Conservation (phyloP, 2,888 invertebrate species). For the Pasiphila rectangulata region DNA sequence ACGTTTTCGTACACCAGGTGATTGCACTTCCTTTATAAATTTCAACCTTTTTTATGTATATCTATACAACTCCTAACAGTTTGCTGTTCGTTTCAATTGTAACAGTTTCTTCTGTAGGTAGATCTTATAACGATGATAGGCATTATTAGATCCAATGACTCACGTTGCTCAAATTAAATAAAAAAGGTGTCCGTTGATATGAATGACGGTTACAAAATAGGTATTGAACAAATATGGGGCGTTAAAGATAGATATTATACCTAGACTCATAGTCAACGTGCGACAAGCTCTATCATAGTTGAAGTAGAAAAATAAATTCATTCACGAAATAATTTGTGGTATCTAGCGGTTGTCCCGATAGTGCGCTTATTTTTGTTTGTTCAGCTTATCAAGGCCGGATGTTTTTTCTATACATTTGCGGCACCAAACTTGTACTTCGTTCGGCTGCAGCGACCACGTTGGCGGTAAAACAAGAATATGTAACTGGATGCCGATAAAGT, state of each 20-base stretch:
- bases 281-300: slow-evolving; percentile 39
- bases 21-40: slow-evolving; percentile 35
- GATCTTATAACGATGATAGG: not conserved
- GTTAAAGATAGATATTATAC: slow-evolving; percentile 13
- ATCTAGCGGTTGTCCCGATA: slow-evolving; percentile 77
- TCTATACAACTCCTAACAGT: not conserved
- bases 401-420: slow-evolving; percentile 79
- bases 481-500: slow-evolving; percentile 61
- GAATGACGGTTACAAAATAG: slow-evolving; percentile 3
- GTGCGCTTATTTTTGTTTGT: slow-evolving; percentile 78
- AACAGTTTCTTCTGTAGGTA: not conserved
- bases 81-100: not conserved
- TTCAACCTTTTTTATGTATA: slow-evolving; percentile 9
- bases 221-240: slow-evolving; percentile 5
- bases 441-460: slow-evolving; percentile 57
- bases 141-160: not conserved
- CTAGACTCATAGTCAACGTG: slow-evolving; percentile 18
- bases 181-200: slow-evolving; percentile 10
- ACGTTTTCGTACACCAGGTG: slow-evolving; percentile 97
- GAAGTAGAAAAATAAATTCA: slow-evolving; percentile 59
- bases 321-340: slow-evolving; percentile 65
- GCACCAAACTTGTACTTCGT: slow-evolving; percentile 71
- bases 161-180: not conserved
- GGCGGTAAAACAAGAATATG: slow-evolving; percentile 68
- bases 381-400: slow-evolving; percentile 79